phyloP scores from a whole-genome alignment of 64 coral and sea anemone species.

The Hydrozoanthus tunicans region DNA sequence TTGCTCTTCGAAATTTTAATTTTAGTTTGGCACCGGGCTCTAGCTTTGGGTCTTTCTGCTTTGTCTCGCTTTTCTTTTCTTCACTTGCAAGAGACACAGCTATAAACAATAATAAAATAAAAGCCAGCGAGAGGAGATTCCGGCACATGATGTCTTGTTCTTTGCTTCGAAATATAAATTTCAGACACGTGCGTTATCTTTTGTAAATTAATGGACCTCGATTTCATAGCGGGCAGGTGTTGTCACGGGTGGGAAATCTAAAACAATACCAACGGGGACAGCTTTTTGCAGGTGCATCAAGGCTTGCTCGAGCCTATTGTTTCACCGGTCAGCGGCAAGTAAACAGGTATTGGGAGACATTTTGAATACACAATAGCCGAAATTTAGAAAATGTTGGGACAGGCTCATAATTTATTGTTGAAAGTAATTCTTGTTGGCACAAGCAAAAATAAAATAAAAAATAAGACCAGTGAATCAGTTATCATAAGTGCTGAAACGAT shows the following conservation, averaged over 20 bases:
- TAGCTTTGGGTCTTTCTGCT: slow-evolving; percentile 13
- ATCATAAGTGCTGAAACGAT: too few species aligned
- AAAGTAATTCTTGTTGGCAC: too few species aligned
- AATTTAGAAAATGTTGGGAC: too few species aligned
- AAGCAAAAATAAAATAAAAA: too few species aligned
- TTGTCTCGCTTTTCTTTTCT: slow-evolving; percentile 20
- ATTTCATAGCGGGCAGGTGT: slow-evolving; percentile 15
- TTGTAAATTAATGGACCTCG: slow-evolving; percentile 49
- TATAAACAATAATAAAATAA: slow-evolving; percentile 31
- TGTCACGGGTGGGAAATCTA: slow-evolving; percentile 31
- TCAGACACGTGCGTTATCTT: slow-evolving; percentile 44
- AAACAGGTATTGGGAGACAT: too few species aligned
- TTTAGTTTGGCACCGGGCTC: slow-evolving; percentile 58
- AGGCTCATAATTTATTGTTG: too few species aligned
- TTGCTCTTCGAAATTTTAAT: slow-evolving; percentile 58
- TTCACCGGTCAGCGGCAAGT: too few species aligned
- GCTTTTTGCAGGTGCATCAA: background rate
- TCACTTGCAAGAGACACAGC: slow-evolving; percentile 52
- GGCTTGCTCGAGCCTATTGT: too few species aligned
- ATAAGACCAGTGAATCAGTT: too few species aligned
- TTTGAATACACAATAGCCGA: too few species aligned
- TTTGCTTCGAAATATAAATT: slow-evolving; percentile 39
- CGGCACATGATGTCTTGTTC: slow-evolving; percentile 32
- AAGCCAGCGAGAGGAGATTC: slow-evolving; percentile 9
- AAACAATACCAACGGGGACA: slow-evolving; percentile 40